phyloP scores from a whole-genome alignment of 2,797 vertebrate genomes.

The Vireo griseus region DNA sequence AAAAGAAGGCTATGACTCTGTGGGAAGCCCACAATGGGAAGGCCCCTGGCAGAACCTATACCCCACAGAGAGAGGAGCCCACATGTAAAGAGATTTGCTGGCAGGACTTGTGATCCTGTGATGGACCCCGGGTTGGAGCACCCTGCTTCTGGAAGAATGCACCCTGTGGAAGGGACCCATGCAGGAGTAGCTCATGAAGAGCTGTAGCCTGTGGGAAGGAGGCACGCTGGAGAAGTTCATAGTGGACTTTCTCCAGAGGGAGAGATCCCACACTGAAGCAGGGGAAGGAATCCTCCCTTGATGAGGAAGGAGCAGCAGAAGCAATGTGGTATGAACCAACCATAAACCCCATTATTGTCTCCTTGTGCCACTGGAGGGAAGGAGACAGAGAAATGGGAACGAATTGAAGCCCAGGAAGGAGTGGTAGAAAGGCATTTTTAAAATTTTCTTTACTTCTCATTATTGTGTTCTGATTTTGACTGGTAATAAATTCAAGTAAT shows the following conservation, averaged over 20 bases:
- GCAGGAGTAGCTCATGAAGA: background rate
- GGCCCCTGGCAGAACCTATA: background rate
- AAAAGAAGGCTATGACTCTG: background rate
- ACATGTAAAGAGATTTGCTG: background rate
- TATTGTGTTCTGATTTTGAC: background rate
- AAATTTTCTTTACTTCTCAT: background rate
- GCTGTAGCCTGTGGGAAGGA: background rate
- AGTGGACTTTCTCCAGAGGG: too few relatives aligned
- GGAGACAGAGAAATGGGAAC: background rate
- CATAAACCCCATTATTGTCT: fast-evolving
- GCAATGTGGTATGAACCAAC: background rate
- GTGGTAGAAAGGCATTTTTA: background rate
- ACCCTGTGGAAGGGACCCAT: background rate
- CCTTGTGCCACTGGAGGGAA: background rate
- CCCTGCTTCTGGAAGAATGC: background rate
- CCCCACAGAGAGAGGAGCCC: background rate
- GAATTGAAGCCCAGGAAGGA: background rate
- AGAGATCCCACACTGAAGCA: background rate
- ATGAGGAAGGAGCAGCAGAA: background rate
- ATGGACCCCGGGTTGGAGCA: background rate
- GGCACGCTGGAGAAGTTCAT: background rate
- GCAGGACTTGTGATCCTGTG: background rate
- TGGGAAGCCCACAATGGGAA: background rate
- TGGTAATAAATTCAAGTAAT: background rate
- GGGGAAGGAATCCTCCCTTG: background rate